Conservation (phyloP, 2,113 vertebrate species). For the Salvelinus fontinalis region DNA sequence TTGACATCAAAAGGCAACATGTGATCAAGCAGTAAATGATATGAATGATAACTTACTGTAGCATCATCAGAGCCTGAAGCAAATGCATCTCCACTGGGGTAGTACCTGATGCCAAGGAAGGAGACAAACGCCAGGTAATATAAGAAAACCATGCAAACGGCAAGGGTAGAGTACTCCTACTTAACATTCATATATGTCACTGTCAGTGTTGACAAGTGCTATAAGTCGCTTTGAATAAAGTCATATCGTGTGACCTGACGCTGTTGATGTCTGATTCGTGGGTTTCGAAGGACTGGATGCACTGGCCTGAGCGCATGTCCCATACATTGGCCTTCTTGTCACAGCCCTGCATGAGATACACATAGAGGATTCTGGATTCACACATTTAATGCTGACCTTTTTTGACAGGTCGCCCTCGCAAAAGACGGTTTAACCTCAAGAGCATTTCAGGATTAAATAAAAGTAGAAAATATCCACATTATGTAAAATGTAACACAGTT, state of each 20-base stretch:
- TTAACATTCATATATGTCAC: neutral
- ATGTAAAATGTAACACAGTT: too few species aligned
- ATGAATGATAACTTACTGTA: conserved; percentile 80
- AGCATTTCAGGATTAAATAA: neutral
- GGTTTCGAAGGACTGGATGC: conserved; percentile 97
- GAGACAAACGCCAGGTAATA: conserved; percentile 5
- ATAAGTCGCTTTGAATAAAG: too few species aligned
- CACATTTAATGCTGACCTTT: too few species aligned
- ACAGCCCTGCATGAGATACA: conserved; percentile 79
- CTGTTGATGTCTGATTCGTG: conserved; percentile 98
- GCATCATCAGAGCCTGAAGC: conserved; percentile 97
- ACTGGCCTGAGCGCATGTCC: conserved; percentile 98
- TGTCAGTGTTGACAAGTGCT: neutral
- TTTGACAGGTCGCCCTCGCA: too few species aligned
- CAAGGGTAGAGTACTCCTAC: neutral
- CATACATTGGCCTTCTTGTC: conserved; percentile 99
- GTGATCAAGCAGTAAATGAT: neutral
- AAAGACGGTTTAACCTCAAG: neutral
- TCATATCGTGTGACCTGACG: conserved; percentile 69
- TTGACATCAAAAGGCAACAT: neutral
- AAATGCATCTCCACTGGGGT: conserved; percentile 97
- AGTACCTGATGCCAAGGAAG: conserved; percentile 79
- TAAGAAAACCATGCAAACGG: neutral
- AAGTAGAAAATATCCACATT: too few species aligned
- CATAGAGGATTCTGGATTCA: neutral